Evolutionary conservation across 2,888 invertebrate species (phyloP), one percentile per base, ranked within the genome.

Genomic region (Drosophila testacea): DNA sequence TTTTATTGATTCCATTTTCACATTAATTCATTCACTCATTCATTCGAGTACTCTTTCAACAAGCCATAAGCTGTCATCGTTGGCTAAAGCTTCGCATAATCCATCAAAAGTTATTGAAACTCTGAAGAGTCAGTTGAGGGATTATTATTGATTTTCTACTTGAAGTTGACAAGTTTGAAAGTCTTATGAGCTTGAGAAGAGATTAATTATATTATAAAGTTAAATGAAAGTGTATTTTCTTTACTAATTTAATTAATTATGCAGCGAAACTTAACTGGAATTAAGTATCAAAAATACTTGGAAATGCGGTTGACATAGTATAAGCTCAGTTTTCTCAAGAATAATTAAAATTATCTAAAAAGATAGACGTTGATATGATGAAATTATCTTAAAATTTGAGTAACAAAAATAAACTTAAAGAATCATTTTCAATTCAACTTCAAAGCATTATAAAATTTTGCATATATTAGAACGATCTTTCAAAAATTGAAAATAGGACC

Each of bases 1-100:
- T 69, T 84, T 80, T 73, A 85, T 88, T 82, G 85, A 79, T 78
- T 82, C 69, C 68, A 73, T 72, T 86, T 30, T 59, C 50, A 54
- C 63, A 83, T 71, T 71, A 62, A 69, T 70, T 41, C 38, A 34
- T 4, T 13, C 27, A 42, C 2, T 56, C 46, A 36, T 1, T 46
- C 16, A 46, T 0, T 22, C 27, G 44, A 7, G 44, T n/a, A 41
- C 7, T 44, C 30, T 36, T 50, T 32, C n/a, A 48, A 10, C 46
- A 42, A 48, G 52, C 47, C 32, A 22, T 22, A 22, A 22, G 22
- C 22, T 78, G 61, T 66, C 74, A 67, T 28, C 60, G 52, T 38
- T 11, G 36, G 7, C 36, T 9, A 38, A 48, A 36, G n/a, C 6
- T 52, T 68, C 30, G 47, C 30, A 38, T 36, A 71, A 77, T 60